Percentiles rank a stretch among this genome's conserved stretches.
Evolutionary conservation across 2,797 vertebrate species (phyloP).

Genomic region (Acipenser ruthenus): DNA sequence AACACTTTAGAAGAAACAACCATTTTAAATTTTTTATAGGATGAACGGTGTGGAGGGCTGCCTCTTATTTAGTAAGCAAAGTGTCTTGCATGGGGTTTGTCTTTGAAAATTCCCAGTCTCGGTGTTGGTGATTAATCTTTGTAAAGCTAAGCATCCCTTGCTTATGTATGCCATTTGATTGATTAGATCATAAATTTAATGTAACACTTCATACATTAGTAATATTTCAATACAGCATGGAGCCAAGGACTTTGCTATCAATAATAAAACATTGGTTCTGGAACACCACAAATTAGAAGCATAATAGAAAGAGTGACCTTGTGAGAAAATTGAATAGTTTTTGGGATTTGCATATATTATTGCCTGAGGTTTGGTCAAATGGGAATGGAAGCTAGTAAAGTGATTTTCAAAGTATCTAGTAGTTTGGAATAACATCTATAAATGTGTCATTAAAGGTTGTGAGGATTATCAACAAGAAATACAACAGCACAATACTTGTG

Average conservation of each 20-base stretch:
- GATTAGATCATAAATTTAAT: constrained; percentile 70
- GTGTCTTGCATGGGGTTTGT: constrained; percentile 12
- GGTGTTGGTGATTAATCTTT: constrained; percentile 62
- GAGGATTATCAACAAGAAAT: too few species aligned
- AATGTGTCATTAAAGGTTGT: too few species aligned
- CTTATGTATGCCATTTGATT: constrained; percentile 60
- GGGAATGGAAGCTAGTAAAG: not conserved
- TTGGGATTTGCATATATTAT: constrained; percentile 8
- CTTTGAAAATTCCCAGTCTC: constrained; percentile 10
- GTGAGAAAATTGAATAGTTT: constrained; percentile 27
- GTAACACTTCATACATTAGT: constrained; percentile 67
- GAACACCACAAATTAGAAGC: constrained; percentile 46
- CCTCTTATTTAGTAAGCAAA: constrained; percentile 7
- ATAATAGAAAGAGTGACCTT: constrained; percentile 52
- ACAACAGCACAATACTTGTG: too few species aligned
- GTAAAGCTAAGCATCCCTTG: constrained; percentile 53
- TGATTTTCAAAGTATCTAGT: not conserved
- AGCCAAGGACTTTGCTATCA: constrained; percentile 52
- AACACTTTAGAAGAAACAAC: too few species aligned
- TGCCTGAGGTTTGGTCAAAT: constrained; percentile 1
- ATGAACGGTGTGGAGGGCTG: not conserved
- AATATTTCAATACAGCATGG: constrained; percentile 60
- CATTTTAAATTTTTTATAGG: not conserved
- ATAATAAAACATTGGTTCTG: constrained; percentile 43
- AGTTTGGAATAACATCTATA: not conserved